These are phyloP conservation scores for Gorilla gorilla DNA, from an alignment of 2,113 vertebrate species.

Conservation along the genomic window DNA sequence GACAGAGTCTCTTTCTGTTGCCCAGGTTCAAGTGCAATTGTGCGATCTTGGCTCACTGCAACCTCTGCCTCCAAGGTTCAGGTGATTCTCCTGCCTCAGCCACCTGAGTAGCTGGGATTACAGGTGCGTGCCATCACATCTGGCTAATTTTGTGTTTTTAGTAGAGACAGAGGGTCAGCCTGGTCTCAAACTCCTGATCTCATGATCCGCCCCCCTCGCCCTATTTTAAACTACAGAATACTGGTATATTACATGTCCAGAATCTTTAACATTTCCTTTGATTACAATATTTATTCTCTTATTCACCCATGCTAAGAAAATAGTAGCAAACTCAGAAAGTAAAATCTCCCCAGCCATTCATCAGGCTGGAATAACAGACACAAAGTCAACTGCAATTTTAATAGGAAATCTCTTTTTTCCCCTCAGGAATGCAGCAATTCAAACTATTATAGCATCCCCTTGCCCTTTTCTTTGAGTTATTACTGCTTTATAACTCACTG, in stretches of 20 bases:
- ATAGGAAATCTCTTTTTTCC: background rate
- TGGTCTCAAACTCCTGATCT: too few relatives aligned
- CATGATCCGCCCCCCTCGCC: rapidly evolving
- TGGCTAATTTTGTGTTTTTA: too few relatives aligned
- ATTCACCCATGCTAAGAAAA: background rate
- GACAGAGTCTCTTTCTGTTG: too few relatives aligned
- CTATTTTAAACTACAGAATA: background rate
- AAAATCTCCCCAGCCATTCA: background rate
- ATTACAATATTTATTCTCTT: background rate
- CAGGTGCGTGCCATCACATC: too few relatives aligned
- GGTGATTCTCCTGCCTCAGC: too few relatives aligned
- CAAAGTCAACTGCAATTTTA: background rate
- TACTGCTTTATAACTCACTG: background rate
- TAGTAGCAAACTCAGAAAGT: background rate
- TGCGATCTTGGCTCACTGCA: too few relatives aligned
- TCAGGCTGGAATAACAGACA: background rate
- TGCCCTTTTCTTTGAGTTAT: background rate
- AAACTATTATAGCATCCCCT: background rate
- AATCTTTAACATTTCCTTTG: background rate
- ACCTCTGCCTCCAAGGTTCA: too few relatives aligned
- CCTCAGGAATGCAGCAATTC: background rate
- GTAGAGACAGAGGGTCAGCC: too few relatives aligned
- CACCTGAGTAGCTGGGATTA: too few relatives aligned
- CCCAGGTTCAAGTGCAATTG: too few relatives aligned
- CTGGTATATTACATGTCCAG: background rate